Base-by-base conservation (phyloP, 2,888 invertebrate genomes). In the Ariolimax columbianus region DNA sequence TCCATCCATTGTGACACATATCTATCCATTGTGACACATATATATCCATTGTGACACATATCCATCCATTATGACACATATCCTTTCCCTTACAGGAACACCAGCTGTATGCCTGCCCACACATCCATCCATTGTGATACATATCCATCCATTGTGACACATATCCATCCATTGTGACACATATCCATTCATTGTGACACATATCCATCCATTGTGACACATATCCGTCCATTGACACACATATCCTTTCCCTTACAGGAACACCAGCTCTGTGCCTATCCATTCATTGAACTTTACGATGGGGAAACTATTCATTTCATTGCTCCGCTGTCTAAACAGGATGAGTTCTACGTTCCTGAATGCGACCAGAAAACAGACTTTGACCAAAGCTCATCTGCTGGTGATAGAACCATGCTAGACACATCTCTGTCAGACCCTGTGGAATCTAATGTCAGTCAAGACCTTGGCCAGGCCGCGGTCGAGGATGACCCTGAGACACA, bases 341-440 rank as follows among this genome's bases (percentile, higher is more conserved):
- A 94, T 55, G 94, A 94, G 81, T 95, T 95, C 90, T 95, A 94
- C 86, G 94, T 95, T 0, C 93, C 93, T 19, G 95, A 95, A 88
- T 82, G 82, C 55, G 55, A 81, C 38, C 59, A 77, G 23, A 70
- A 55, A 36, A 79, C n/a, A 17, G 73, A 43, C 59, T 78, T 75
- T n/a, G 80, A 83, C 33, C 66, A 82, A 23, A 17, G 59, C 33
- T n/a, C 55, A n/a, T n/a, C 40, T 38, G 82, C 63, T 33, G 75
- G 40, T 7, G 83, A 83, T 26, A 11, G 63, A 17, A 66, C 47
- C 51, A 40, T 55, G 55, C 51, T 77, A n/a, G 70, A 70, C 83
- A 77, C 81, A 38, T 77, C 77, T 30, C 78, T 70, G 3, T 84
- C 84, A n/a, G 68, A 23, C 38, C 30, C 36, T 26, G 83, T 33